Percentiles rank a stretch among this genome's conserved stretches.
Conservation (phyloP, 1,140 invertebrate species). For the Hetaerina americana region DNA sequence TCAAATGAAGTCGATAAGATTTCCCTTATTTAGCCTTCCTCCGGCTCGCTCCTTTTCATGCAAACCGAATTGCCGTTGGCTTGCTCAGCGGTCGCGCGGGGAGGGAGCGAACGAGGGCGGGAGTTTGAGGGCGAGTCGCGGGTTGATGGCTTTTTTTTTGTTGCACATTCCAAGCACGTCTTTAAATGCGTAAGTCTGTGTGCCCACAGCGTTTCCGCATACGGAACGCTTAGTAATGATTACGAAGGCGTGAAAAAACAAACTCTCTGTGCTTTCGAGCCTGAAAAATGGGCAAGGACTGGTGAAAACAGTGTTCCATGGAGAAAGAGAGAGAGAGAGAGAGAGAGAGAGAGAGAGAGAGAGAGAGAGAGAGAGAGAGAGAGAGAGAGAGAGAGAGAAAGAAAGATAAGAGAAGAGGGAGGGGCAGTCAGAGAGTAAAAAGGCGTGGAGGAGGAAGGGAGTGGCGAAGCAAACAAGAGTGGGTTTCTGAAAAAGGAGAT, state of each 20-base stretch:
- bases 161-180: neutral
- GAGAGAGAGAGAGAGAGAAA: neutral
- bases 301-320: neutral
- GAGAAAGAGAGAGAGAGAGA: neutral
- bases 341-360: neutral
- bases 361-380: neutral
- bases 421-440: no score
- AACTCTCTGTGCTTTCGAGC: neutral
- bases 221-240: neutral
- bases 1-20: neutral
- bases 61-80: neutral
- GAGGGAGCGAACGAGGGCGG: neutral
- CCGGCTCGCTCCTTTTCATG: neutral
- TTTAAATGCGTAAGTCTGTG: neutral
- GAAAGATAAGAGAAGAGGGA: neutral
- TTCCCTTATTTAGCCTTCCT: neutral
- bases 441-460: no score
- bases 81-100: no score
- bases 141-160: no score
- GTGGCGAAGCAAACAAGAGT: no score
- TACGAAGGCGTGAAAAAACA: neutral
- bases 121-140: neutral
- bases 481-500: no score
- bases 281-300: neutral
- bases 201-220: neutral